Conservation (phyloP, 92 coral and sea anemone species). For the Heteractis magnifica region DNA sequence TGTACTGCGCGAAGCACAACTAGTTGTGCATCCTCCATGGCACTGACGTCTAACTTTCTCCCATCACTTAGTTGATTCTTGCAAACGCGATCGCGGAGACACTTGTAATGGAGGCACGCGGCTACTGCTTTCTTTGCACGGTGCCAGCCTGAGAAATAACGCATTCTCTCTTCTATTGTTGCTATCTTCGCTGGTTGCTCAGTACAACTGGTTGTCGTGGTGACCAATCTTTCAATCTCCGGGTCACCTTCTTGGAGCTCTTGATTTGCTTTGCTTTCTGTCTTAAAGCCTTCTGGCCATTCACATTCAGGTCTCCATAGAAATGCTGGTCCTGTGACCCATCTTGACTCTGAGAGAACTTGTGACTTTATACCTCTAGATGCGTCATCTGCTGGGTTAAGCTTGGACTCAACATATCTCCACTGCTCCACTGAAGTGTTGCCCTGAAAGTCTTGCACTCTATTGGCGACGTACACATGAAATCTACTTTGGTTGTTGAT, state of each 20-base stretch:
- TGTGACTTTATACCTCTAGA: slow-evolving; percentile 34
- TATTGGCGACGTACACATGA: slow-evolving; percentile 48
- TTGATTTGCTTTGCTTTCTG: not conserved
- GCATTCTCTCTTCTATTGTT: not conserved
- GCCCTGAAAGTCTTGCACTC: slow-evolving; percentile 52
- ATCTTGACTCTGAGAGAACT: slow-evolving; percentile 23
- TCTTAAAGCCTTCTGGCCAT: slow-evolving; percentile 3
- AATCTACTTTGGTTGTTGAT: slow-evolving; percentile 33
- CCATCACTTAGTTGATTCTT: not conserved
- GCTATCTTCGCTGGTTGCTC: not conserved
- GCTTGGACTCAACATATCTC: slow-evolving; percentile 40
- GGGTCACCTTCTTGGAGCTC: slow-evolving; percentile 25
- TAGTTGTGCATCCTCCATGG: slow-evolving; percentile 5
- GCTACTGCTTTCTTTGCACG: slow-evolving; percentile 30
- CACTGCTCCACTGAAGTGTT: slow-evolving; percentile 40
- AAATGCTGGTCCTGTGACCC: slow-evolving; percentile 22
- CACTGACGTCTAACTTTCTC: not conserved
- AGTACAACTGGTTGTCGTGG: slow-evolving; percentile 7
- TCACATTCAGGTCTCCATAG: slow-evolving; percentile 13
- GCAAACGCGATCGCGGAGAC: slow-evolving; percentile 1
- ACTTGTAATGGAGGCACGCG: not conserved
- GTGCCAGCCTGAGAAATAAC: slow-evolving; percentile 23
- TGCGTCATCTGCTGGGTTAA: slow-evolving; percentile 48
- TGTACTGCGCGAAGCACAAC: slow-evolving; percentile 9
- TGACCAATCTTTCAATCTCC: slow-evolving; percentile 15